These are phyloP conservation scores for Pteruthius melanotis DNA, from an alignment of 2,113 vertebrate species.

Conservation along the genomic window DNA sequence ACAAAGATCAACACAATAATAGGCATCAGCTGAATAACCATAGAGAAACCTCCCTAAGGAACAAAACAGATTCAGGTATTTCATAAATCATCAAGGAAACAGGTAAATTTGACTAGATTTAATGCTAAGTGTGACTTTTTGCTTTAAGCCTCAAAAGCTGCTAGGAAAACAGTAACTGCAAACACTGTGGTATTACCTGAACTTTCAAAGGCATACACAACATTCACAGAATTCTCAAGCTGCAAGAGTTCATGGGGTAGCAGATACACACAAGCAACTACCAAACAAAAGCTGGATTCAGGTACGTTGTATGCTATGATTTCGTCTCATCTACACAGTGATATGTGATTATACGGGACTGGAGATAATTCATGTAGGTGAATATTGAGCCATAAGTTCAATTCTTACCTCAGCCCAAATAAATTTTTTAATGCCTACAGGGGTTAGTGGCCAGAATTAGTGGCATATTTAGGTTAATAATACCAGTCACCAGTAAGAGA, in stretches of 20 bases:
- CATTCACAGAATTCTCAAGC: neutral
- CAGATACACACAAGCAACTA: neutral
- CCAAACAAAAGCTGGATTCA: neutral
- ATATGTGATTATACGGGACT: neutral
- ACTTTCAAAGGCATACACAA: neutral
- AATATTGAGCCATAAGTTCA: neutral
- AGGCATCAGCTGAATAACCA: slow-evolving; percentile 97
- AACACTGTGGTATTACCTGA: neutral
- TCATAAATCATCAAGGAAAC: neutral
- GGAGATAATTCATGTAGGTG: neutral
- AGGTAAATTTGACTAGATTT: neutral
- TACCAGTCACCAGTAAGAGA: neutral
- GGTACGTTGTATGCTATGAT: neutral
- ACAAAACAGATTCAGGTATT: slow-evolving; percentile 16
- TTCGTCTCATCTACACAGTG: neutral
- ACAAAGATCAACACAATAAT: slow-evolving; percentile 94
- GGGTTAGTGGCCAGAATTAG: neutral
- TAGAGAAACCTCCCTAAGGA: slow-evolving; percentile 92
- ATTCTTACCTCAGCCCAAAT: neutral
- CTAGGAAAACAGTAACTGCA: neutral
- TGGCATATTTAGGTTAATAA: neutral
- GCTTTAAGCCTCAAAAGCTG: neutral
- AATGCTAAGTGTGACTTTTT: neutral
- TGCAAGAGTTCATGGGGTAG: neutral
- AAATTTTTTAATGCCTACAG: neutral